Evolutionary conservation across 2,797 vertebrate species (phyloP).

Genomic region (Acanthurus leucopareius): DNA sequence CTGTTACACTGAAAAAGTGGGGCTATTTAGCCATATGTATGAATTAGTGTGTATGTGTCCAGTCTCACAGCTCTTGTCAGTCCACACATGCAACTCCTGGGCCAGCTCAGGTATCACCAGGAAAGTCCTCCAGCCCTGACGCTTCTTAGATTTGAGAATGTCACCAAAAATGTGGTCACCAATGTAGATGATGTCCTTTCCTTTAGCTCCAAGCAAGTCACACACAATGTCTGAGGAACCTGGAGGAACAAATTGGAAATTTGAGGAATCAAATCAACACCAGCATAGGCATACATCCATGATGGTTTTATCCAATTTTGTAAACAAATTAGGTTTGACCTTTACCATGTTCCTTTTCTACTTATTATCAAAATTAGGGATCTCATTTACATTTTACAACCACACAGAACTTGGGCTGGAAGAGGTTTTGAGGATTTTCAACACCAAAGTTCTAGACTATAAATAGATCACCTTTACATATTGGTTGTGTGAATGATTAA

Average conservation of each 20-base stretch:
- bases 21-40: neutral
- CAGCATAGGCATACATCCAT: neutral
- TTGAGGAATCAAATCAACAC: neutral
- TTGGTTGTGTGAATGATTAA: too few species aligned
- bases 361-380: too few species aligned
- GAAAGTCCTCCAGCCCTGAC: slow-evolving; percentile 96
- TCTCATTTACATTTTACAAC: too few species aligned
- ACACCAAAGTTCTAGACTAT: too few species aligned
- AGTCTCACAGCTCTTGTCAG: slow-evolving; percentile 94
- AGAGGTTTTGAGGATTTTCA: too few species aligned
- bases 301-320: neutral
- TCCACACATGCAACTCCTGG: slow-evolving; percentile 97
- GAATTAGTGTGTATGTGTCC: neutral
- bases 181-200: slow-evolving; percentile 96
- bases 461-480: too few species aligned
- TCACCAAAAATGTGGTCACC: slow-evolving; percentile 98
- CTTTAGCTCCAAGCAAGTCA: slow-evolving; percentile 93
- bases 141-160: slow-evolving; percentile 97
- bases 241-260: slow-evolving; percentile 54
- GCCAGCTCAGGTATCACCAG: slow-evolving; percentile 95
- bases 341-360: too few species aligned
- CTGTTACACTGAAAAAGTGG: too few species aligned
- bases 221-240: slow-evolving; percentile 95
- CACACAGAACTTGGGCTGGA: too few species aligned
- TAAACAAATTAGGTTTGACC: too few species aligned